Conservation (phyloP, 2,888 invertebrate species). For the Elysia crispata region DNA sequence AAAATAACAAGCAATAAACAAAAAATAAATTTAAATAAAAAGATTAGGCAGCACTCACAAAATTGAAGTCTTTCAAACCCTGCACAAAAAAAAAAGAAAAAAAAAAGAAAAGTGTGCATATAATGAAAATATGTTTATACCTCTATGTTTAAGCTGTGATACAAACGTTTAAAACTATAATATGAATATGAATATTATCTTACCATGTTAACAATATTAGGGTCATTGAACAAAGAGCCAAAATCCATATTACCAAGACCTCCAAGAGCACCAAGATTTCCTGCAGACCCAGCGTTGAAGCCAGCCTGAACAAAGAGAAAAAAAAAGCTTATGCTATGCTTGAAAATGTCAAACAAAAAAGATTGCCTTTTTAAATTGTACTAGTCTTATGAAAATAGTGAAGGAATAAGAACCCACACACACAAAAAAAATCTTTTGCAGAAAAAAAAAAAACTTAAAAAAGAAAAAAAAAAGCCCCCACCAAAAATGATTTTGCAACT, state of each 20-base stretch:
- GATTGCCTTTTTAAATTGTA: neutral
- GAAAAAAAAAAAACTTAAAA: too few relatives aligned
- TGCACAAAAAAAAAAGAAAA: neutral
- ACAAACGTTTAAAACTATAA: too few relatives aligned
- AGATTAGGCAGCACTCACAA: neutral
- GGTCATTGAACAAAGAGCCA: conserved; percentile 85
- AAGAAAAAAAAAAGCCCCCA: too few relatives aligned
- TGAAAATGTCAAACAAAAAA: too few relatives aligned
- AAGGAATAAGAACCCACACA: too few relatives aligned
- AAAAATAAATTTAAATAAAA: neutral
- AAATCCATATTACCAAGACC: conserved; percentile 63
- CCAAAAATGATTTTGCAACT: too few relatives aligned
- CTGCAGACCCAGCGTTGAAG: conserved; percentile 67
- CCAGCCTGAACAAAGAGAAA: conserved; percentile 59
- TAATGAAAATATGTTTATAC: too few relatives aligned
- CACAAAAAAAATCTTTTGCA: too few relatives aligned
- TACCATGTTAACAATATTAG: conserved; percentile 87
- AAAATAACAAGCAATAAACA: too few relatives aligned
- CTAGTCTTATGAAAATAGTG: neutral
- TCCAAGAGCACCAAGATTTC: conserved; percentile 42
- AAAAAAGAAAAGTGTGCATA: too few relatives aligned
- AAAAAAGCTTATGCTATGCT: conserved; percentile 3
- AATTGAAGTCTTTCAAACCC: neutral
- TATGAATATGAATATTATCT: neutral
- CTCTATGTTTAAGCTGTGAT: too few relatives aligned